Evolutionary conservation across 2,888 invertebrate genomes (phyloP), one percentile per base, ranked within the genome.

Genomic region (Lasioglossum morio): DNA sequence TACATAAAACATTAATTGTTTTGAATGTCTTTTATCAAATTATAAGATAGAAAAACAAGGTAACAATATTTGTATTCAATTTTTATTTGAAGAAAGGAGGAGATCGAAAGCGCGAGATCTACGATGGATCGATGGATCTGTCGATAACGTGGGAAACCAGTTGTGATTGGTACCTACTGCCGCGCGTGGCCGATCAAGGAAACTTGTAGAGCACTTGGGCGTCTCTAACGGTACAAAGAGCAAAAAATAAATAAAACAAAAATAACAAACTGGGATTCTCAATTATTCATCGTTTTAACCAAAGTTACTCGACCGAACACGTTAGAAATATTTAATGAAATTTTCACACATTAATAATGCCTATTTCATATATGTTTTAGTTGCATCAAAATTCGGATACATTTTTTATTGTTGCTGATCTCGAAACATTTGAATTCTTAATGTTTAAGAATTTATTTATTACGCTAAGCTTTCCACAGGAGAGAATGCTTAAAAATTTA

Each of bases 81-180:
- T 27, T 27, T 27, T 27, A 60, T n/a, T 60, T n/a, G 10, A 60
- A 4, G n/a, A 27, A 12, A 43, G 12, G 40, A 43, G 40, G 12
- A 40, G 40, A 8, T 43, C 40, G 40, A 43, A 12, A 40, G 40
- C 40, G 40, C 40, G 10, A 43, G 37, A 37, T 40, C 40, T 34
- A 34, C 34, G 34, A 34, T 34, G 34, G 34, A 34, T 34, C 12
- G 30, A 30, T 27, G 46, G 14, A 27, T 46, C 10, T 14, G 78
- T 43, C 81, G 87, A 23, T 86, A 81, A 83, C 0, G 16, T n/a
- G 86, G 87, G 4, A 0, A 72, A 40, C n/a, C n/a, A 8, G 14
- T 2, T 1, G 23, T 5, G 16, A n/a, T 40, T 27, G 76, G n/a
- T 27, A 83, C 70, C 77, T 87, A 76, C 70, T 43, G 87, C 86